A percentile compares a stretch with the other conserved stretches of the same genome.
phyloP scores from a whole-genome alignment of 2,113 vertebrate genomes.

The Scolopax mira region DNA sequence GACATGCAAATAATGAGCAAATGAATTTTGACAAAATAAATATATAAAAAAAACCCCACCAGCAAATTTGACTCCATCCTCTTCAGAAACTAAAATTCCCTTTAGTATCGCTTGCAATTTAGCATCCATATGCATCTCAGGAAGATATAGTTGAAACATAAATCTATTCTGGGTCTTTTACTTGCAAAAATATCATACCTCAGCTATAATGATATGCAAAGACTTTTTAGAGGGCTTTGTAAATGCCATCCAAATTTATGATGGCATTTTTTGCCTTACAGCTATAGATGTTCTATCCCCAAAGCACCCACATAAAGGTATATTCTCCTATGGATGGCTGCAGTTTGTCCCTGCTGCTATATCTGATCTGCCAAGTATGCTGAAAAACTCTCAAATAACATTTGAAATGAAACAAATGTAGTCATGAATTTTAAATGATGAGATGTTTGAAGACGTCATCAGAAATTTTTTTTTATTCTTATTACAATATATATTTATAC shows the following conservation, averaged over 20 bases:
- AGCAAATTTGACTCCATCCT: background rate
- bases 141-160: constrained; percentile 63
- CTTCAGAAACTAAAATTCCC: constrained; percentile 40
- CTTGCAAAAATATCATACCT: constrained; percentile 69
- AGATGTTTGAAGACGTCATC: constrained; percentile 33
- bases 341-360: constrained; percentile 58
- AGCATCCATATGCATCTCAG: constrained; percentile 64
- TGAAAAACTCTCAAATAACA: constrained; percentile 48
- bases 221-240: constrained; percentile 68
- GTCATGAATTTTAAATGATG: constrained; percentile 47
- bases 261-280: constrained; percentile 66
- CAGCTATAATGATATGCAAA: constrained; percentile 68
- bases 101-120: constrained; percentile 59
- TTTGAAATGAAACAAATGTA: constrained; percentile 47
- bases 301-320: constrained; percentile 67
- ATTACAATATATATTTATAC: background rate
- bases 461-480: background rate
- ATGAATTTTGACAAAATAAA: background rate
- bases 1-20: constrained; percentile 16
- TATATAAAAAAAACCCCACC: background rate
- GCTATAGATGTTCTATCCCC: constrained; percentile 60
- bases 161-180: constrained; percentile 66
- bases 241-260: constrained; percentile 73
- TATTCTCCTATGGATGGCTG: constrained; percentile 62
- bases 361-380: constrained; percentile 38